Conservation (phyloP, 1,140 invertebrate genomes). For the Aphaenogaster rudis region DNA sequence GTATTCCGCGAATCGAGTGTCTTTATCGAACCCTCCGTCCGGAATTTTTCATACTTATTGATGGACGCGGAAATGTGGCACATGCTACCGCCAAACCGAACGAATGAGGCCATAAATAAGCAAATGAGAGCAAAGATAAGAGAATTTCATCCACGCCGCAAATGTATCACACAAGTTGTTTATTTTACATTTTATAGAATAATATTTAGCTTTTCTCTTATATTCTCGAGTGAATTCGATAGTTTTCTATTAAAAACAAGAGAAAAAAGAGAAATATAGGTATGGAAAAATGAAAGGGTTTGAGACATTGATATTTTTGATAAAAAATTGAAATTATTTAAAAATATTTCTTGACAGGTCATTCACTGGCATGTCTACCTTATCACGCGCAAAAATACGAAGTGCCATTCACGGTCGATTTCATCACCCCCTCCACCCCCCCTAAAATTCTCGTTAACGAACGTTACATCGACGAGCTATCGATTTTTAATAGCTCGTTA, state of each 20-base stretch:
- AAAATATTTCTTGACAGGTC: conserved; percentile 29
- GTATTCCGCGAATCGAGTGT: conserved; percentile 49
- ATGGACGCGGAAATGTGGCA: not conserved
- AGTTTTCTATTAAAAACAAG: conserved; percentile 26
- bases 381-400: conserved; percentile 14
- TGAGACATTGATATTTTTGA: conserved; percentile 13
- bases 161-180: not conserved
- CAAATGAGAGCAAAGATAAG: not conserved
- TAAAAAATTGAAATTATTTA: conserved; percentile 17
- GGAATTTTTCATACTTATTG: not conserved
- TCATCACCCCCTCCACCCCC: not conserved
- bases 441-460: conserved; percentile 52
- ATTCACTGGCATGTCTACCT: conserved; percentile 26
- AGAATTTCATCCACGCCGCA: not conserved
- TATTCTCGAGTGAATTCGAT: not conserved
- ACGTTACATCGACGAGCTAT: conserved; percentile 34
- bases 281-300: not conserved
- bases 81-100: not conserved
- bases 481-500: conserved; percentile 61
- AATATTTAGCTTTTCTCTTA: conserved; percentile 10
- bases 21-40: not conserved
- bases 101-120: not conserved
- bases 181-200: conserved; percentile 39
- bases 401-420: conserved; percentile 29
- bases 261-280: not conserved